Conservation (phyloP, 2,113 vertebrate genomes). For the Rhea pennata region DNA sequence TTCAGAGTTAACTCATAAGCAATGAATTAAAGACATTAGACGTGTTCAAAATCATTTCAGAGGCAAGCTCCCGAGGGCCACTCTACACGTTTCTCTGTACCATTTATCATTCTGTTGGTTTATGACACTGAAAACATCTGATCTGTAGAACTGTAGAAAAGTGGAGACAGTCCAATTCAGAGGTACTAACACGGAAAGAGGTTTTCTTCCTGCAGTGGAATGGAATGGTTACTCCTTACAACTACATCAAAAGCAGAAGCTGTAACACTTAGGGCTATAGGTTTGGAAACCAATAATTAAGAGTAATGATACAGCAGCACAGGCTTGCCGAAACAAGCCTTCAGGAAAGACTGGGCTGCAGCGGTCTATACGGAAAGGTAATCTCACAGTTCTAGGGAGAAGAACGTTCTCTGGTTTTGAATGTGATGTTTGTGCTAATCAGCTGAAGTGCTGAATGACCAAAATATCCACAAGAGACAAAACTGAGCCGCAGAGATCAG, state of each 20-base stretch:
- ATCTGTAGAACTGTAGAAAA: not conserved
- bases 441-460: not conserved
- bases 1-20: not conserved
- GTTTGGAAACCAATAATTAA: not conserved
- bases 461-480: not conserved
- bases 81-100: not conserved
- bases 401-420: not conserved
- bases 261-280: not conserved
- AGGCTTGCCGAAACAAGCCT: not conserved
- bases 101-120: not conserved
- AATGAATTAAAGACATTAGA: not conserved
- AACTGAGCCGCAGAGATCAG: not conserved
- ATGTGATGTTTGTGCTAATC: not conserved
- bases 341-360: not conserved
- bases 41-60: not conserved
- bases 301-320: not conserved
- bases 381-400: not conserved
- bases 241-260: not conserved
- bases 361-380: not conserved
- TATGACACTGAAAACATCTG: not conserved
- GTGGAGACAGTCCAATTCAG: not conserved
- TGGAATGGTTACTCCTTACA: not conserved
- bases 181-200: fast-evolving
- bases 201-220: not conserved
- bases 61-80: not conserved